Conservation (phyloP, 2,113 vertebrate genomes). For the Phalacrocorax brasilianus region DNA sequence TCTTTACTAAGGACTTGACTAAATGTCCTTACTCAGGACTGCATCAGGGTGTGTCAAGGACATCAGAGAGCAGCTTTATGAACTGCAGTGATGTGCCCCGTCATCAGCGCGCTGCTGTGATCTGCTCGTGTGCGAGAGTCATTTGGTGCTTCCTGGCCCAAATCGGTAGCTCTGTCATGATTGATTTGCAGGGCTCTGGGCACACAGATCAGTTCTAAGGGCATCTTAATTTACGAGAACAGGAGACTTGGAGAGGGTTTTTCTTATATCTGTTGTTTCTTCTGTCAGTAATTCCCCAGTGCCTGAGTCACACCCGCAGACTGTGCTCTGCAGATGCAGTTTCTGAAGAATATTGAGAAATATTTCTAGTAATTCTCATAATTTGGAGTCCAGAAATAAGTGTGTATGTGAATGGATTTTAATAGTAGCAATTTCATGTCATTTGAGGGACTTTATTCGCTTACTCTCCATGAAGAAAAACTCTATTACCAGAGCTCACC, state of each 20-base stretch:
- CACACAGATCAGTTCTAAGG: not conserved
- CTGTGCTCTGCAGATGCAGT: not conserved
- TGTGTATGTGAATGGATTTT: not conserved
- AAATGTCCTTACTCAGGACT: not conserved
- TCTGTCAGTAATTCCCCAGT: not conserved
- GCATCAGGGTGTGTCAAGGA: not conserved
- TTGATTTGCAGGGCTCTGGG: not conserved
- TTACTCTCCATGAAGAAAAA: not conserved
- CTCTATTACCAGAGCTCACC: not conserved
- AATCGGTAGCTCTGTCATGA: rapidly evolving
- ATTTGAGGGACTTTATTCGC: not conserved
- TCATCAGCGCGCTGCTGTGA: rapidly evolving
- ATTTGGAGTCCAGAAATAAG: not conserved
- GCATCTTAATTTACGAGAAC: not conserved
- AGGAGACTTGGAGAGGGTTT: not conserved
- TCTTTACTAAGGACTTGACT: not conserved
- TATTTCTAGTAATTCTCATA: not conserved
- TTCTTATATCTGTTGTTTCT: not conserved
- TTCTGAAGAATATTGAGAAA: not conserved
- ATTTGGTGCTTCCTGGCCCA: not conserved
- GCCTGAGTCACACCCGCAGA: not conserved
- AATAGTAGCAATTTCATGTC: not conserved
- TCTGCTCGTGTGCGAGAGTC: not conserved
- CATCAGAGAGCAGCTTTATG: not conserved
- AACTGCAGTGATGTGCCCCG: not conserved